Base-by-base conservation (phyloP, 2,797 vertebrate genomes). In the Esox masquinongy region DNA sequence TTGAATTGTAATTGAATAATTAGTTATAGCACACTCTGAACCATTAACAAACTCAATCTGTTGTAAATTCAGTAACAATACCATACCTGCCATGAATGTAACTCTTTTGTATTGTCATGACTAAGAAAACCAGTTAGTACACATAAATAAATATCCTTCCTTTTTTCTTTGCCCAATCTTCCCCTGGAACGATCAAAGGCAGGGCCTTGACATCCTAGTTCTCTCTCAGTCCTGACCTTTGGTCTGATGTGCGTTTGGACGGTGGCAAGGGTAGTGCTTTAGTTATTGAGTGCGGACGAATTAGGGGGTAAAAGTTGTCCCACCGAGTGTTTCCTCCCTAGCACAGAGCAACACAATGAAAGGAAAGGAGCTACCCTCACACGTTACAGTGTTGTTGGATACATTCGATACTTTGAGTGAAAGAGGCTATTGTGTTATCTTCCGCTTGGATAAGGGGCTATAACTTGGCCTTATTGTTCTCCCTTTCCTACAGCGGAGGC, bases 321-420 rank as follows among this genome's bases (percentile, higher is more conserved):
- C 64, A 66, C 53, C 75, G 49, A 67, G 51, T 82, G 85, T 90
- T 94, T 95, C 92, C 91, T 94, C 74, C 87, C 87, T 84, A 86
- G 87, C 84, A 88, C 82, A 86, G 84, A 79, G 77, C 16, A 82
- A 89, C 76, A 94, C 93, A 94, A 94, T 93, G 85, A 88, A 79
- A 94, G 93, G 94, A 93, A 95, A 93, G 88, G 86, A 71, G 72
- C 75, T 85, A 81, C 87, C 72, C 84, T 84, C 90, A 82, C 83
- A 91, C 84, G 77, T 80, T 70, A 82, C 69, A 84, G 74, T 90
- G 82, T 79, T 59, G 74, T 82, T 76, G 85, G 75, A 88, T 79
- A 71, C 85, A 86, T 91, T 77, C 77, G 88, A 85, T 87, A 83
- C 85, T 85, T 87, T 89, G 87, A 83, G 84, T 83, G 77, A 90